Percentiles rank a stretch among this genome's conserved stretches.
Evolutionary conservation across 2,888 invertebrate genomes (phyloP).

Genomic region (Parnassius orleans): DNA sequence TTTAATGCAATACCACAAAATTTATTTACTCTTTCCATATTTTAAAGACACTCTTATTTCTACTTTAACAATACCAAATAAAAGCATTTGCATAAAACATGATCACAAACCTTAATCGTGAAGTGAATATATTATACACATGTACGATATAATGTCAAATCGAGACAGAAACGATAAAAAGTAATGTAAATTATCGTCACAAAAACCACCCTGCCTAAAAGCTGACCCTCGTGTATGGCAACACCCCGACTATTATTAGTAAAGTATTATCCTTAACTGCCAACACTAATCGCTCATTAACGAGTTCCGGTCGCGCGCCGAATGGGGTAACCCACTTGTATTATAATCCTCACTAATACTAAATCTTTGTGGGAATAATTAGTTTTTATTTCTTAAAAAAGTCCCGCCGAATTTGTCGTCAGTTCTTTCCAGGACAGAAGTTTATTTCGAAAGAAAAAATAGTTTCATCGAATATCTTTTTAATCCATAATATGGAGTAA

Average conservation of each 20-base stretch:
- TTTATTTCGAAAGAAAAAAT: too few relatives aligned
- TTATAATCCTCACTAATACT: conserved; percentile 40
- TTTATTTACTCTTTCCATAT: too few relatives aligned
- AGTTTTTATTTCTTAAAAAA: conserved; percentile 20
- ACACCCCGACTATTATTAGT: conserved; percentile 68
- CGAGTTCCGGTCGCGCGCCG: conserved; percentile 61
- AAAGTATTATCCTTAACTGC: conserved; percentile 72
- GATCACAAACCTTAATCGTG: neutral
- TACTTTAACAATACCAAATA: too few relatives aligned
- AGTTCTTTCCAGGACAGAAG: too few relatives aligned
- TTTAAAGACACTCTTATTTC: too few relatives aligned
- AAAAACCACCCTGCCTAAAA: conserved; percentile 43
- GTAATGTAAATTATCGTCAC: conserved; percentile 40
- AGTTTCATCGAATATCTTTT: too few relatives aligned
- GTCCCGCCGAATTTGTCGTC: too few relatives aligned
- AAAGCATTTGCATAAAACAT: neutral
- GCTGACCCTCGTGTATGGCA: conserved; percentile 34
- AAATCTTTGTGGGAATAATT: conserved; percentile 50
- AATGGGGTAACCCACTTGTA: conserved; percentile 43
- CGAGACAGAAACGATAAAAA: conserved; percentile 27
- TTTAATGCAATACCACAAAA: too few relatives aligned
- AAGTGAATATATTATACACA: conserved; percentile 6
- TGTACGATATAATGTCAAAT: conserved; percentile 22
- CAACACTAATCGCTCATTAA: conserved; percentile 79
- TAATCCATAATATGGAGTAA: too few relatives aligned